Evolutionary conservation across 2,888 invertebrate species (phyloP), one percentile per base, ranked within the genome.

Genomic region (Drosophila putrida): DNA sequence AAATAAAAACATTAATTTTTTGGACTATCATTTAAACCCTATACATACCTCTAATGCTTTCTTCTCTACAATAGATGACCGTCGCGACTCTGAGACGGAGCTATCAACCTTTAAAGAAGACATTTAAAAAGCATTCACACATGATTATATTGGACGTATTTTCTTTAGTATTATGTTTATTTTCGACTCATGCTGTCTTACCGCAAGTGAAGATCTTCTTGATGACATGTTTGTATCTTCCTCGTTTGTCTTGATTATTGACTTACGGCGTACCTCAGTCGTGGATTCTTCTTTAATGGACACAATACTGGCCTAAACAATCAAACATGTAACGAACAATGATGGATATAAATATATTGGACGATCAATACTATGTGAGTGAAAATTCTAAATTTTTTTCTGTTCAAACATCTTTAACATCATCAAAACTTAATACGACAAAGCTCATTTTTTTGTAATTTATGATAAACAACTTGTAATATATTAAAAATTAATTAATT

Each of bases 141-240:
- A 33, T 33, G 25, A 15, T 27, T 43, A 4, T 43, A 5, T 25
- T 25, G 4, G 1, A 5, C 9, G 1, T 6, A 20, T 20, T 33
- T 11, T 2, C 9, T 31, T 6, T 31, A 8, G 31, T 31, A 9
- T 31, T 31, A 15, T 6, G 15, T 11, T n/a, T n/a, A n/a, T 10
- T 13, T 9, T 15, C 5, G 6, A 10, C 25, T 20, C 35, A 15
- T 15, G 35, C 5, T 36, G 13, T 54, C 88, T 86, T 88, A 91
- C 91, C 89, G 83, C 88, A 33, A 90, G 20, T 9, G 92, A 92
- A 27, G 92, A 91, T 64, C 89, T 90, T 38, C 91, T 76, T 1
- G 92, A 91, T 33, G 89, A 85, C 9, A 82, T 59, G 57, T 89
- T 88, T 9, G 81, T 82, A 51, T 90, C 89, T 69, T 89, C 81